Conservation (phyloP, 92 coral and sea anemone species). For the Phymanthus crucifer region DNA sequence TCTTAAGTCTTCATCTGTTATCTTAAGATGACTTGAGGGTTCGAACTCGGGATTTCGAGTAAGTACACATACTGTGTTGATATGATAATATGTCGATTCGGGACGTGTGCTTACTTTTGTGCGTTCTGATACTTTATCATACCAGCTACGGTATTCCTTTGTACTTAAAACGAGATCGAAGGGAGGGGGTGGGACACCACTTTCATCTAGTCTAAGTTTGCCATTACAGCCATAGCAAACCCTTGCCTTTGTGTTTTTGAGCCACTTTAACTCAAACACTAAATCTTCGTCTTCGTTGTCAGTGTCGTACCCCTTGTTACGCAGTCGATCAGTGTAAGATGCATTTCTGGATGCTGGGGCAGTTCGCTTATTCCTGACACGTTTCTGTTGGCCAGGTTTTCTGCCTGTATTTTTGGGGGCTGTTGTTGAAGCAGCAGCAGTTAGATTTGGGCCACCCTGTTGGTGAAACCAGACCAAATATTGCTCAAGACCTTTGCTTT, state of each 20-base stretch:
- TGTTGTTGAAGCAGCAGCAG: conserved; percentile 10
- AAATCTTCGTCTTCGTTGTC: neutral
- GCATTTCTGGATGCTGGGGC: neutral
- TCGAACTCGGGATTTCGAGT: conserved; percentile 24
- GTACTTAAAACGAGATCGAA: conserved; percentile 19
- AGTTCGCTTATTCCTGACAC: neutral
- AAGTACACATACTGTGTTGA: conserved; percentile 38
- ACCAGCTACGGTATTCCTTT: conserved; percentile 39
- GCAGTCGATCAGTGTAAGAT: neutral
- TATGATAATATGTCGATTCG: conserved; percentile 43
- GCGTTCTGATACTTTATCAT: conserved; percentile 24
- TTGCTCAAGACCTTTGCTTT: neutral
- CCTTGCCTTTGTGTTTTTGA: conserved; percentile 12
- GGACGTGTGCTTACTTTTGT: conserved; percentile 29
- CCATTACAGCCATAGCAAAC: conserved; percentile 22
- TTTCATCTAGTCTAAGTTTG: conserved; percentile 18
- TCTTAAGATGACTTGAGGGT: conserved; percentile 20
- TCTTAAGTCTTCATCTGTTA: conserved; percentile 28
- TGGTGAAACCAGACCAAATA: conserved; percentile 18
- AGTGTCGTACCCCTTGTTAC: no score
- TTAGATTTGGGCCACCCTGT: conserved; percentile 10
- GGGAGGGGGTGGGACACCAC: conserved; percentile 10
- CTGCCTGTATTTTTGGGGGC: conserved; percentile 24
- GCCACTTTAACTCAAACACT: conserved; percentile 21
- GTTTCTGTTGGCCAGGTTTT: conserved; percentile 14